Evolutionary conservation across 2,113 vertebrate genomes (phyloP).

Genomic region (Salvelinus sp.): DNA sequence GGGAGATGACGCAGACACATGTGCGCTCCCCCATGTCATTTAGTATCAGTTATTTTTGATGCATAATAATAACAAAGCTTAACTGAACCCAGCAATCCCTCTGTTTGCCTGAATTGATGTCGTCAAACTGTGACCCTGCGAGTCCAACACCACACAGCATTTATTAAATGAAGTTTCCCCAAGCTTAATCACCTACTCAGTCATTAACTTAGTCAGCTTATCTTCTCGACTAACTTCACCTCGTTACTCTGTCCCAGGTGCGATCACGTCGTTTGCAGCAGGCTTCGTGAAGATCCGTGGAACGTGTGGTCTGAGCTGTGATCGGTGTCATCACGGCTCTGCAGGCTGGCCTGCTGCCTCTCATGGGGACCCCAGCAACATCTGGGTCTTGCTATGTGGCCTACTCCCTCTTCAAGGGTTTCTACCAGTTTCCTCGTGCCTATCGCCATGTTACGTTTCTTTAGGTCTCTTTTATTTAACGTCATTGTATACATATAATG

Average conservation of each 20-base stretch:
- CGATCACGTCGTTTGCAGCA: constrained; percentile 76
- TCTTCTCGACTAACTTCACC: too few species aligned
- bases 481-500: too few species aligned
- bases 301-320: constrained; percentile 86
- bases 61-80: too few species aligned
- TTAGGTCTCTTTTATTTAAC: too few species aligned
- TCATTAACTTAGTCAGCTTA: too few species aligned
- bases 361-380: constrained; percentile 76
- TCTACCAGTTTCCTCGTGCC: constrained; percentile 95
- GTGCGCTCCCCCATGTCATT: too few species aligned
- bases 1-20: too few species aligned
- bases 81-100: too few species aligned
- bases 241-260: constrained; percentile 70
- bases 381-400: constrained; percentile 88
- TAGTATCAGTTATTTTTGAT: too few species aligned
- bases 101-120: too few species aligned
- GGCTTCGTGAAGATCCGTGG: constrained; percentile 86
- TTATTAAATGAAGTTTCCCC: background rate
- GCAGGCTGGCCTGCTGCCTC: constrained; percentile 85
- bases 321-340: constrained; percentile 78
- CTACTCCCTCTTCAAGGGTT: constrained; percentile 84
- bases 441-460: constrained; percentile 87
- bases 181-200: background rate
- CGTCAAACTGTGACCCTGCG: too few species aligned
- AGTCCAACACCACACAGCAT: too few species aligned